Conservation (phyloP, 1,140 invertebrate genomes). For the Drosophila subobscura region DNA sequence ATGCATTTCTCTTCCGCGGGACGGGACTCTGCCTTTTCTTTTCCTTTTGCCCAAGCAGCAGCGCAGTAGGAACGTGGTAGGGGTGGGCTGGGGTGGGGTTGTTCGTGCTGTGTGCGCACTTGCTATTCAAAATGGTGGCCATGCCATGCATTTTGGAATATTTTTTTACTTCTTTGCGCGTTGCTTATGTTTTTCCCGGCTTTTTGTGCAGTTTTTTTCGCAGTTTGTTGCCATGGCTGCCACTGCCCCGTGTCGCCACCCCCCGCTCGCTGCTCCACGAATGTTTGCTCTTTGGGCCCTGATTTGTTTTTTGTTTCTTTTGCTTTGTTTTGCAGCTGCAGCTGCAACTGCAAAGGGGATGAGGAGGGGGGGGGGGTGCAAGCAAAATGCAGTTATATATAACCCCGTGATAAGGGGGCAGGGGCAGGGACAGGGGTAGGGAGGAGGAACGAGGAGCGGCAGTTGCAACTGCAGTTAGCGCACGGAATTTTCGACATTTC, state of each 20-base stretch:
- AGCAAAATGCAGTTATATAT: slow-evolving; percentile 46
- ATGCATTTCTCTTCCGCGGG: slow-evolving; percentile 62
- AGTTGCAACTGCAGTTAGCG: slow-evolving; percentile 48
- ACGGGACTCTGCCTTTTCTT: slow-evolving; percentile 22
- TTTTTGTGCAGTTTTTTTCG: slow-evolving; percentile 40
- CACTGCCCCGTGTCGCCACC: slow-evolving; percentile 4
- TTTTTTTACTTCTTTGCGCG: slow-evolving; percentile 45
- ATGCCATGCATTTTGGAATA: slow-evolving; percentile 71
- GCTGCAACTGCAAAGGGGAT: slow-evolving; percentile 18
- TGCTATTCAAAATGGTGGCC: slow-evolving; percentile 82
- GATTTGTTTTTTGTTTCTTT: slow-evolving; percentile 59
- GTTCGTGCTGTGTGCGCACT: slow-evolving; percentile 48
- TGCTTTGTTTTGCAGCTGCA: slow-evolving; percentile 54
- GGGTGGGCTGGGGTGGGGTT: background rate
- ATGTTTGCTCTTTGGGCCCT: slow-evolving; percentile 56
- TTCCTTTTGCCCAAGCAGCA: slow-evolving; percentile 42
- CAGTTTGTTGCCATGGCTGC: slow-evolving; percentile 73
- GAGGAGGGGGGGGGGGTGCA: background rate
- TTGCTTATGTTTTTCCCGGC: slow-evolving; percentile 65
- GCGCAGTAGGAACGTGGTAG: background rate
- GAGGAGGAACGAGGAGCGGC: background rate
- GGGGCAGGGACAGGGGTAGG: background rate
- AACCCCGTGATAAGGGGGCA: too few relatives aligned
- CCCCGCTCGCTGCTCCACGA: background rate
- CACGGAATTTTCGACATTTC: background rate